Conservation (phyloP, 2,113 vertebrate genomes). For the Hemibagrus wyckioides region DNA sequence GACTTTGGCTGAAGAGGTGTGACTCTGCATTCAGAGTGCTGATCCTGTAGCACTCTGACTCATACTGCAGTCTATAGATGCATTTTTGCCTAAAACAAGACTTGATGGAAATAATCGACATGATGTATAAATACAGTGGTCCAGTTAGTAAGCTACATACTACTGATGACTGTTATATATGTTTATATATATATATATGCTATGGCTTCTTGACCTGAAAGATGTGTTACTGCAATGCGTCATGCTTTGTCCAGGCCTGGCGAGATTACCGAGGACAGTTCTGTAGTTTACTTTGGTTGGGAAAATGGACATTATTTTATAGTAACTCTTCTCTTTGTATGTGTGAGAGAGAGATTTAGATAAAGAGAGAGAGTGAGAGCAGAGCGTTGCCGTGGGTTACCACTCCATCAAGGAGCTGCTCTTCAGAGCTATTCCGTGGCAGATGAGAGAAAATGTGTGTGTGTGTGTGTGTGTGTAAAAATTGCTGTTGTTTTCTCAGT, state of each 20-base stretch:
- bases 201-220: no score
- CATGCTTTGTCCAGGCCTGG: background rate
- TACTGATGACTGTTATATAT: background rate
- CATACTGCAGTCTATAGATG: slow-evolving; percentile 35
- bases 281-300: background rate
- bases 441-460: slow-evolving; percentile 38
- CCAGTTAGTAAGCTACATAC: background rate
- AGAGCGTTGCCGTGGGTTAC: slow-evolving; percentile 59
- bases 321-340: slow-evolving; percentile 35
- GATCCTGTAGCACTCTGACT: slow-evolving; percentile 18
- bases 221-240: no score
- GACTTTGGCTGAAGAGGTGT: slow-evolving; percentile 17
- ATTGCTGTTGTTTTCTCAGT: background rate
- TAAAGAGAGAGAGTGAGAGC: slow-evolving; percentile 12
- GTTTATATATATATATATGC: no score
- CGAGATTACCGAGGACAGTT: background rate
- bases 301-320: slow-evolving; percentile 15
- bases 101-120: background rate
- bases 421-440: slow-evolving; percentile 43
- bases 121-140: background rate
- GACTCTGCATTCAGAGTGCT: slow-evolving; percentile 40
- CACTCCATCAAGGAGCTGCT: slow-evolving; percentile 43
- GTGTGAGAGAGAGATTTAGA: slow-evolving; percentile 10
- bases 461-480: slow-evolving; percentile 16
- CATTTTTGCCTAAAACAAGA: background rate